Conservation (phyloP, 2,797 vertebrate genomes). For the Melanotaenia maccullochi region DNA sequence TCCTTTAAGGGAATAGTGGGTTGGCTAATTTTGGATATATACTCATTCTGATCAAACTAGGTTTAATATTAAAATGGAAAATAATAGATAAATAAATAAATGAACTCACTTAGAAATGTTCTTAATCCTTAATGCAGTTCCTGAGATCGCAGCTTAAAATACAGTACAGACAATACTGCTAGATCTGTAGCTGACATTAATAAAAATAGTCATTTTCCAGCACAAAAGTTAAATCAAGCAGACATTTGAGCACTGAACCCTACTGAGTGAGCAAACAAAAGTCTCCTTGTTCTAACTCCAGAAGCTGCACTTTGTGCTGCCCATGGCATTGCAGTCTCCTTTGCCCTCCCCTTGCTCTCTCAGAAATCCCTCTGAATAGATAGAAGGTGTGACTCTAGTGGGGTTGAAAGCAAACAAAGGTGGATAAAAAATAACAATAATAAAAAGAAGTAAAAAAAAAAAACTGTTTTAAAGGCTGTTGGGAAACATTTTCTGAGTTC, state of each 20-base stretch:
- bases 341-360: slow-evolving; percentile 54
- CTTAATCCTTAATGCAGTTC: slow-evolving; percentile 36
- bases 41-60: slow-evolving; percentile 34
- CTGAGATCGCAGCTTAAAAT: slow-evolving; percentile 30
- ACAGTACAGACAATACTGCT: slow-evolving; percentile 37
- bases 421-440: neutral
- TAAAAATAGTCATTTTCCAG: slow-evolving; percentile 51
- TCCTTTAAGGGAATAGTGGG: slow-evolving; percentile 46
- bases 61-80: slow-evolving; percentile 44
- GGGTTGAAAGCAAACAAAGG: slow-evolving; percentile 30
- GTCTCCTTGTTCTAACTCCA: slow-evolving; percentile 68
- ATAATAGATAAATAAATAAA: slow-evolving; percentile 31
- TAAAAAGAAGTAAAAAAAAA: slow-evolving; percentile 8
- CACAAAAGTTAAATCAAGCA: slow-evolving; percentile 55
- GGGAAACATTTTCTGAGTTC: slow-evolving; percentile 6
- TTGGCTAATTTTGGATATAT: slow-evolving; percentile 50
- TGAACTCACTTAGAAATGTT: slow-evolving; percentile 24
- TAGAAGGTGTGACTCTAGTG: slow-evolving; percentile 39
- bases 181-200: slow-evolving; percentile 44
- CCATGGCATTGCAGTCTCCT: slow-evolving; percentile 56
- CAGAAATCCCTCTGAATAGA: slow-evolving; percentile 63
- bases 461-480: slow-evolving; percentile 4
- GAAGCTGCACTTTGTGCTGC: slow-evolving; percentile 69
- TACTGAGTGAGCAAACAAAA: slow-evolving; percentile 67
- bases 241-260: slow-evolving; percentile 60